Evolutionary conservation across 2,888 invertebrate species (phyloP).

Genomic region (Pseudanteris insignis): DNA sequence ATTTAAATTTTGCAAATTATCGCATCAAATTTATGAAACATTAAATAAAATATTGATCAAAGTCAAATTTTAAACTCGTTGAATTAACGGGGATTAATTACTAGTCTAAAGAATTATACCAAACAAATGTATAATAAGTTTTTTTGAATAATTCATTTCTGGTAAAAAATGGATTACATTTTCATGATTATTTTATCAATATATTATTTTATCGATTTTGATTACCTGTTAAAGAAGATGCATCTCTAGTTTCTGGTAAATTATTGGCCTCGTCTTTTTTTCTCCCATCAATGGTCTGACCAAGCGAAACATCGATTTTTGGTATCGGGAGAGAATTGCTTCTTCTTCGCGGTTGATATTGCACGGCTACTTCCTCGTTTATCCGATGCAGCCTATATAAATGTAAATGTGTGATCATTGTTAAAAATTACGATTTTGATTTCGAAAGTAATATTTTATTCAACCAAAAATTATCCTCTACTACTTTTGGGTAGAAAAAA

Average conservation of each 20-base stretch:
- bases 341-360: conserved; percentile 83
- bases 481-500: too few species aligned
- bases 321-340: conserved; percentile 94
- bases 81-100: too few species aligned
- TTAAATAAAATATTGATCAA: too few species aligned
- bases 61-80: neutral
- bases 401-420: neutral
- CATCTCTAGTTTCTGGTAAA: conserved; percentile 78
- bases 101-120: too few species aligned
- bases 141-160: too few species aligned
- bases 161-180: neutral
- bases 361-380: conserved; percentile 81
- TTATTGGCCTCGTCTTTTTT: conserved; percentile 76
- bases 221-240: conserved; percentile 73
- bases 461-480: too few species aligned
- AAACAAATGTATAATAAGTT: too few species aligned
- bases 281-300: conserved; percentile 79
- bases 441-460: too few species aligned
- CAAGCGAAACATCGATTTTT: conserved; percentile 88
- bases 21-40: too few species aligned
- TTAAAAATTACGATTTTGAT: too few species aligned
- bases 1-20: too few species aligned
- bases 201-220: conserved; percentile 44
- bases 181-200: neutral
- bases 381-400: conserved; percentile 80